phyloP scores from a whole-genome alignment of 2,888 invertebrate species.

The Oxystoma pomonae region DNA sequence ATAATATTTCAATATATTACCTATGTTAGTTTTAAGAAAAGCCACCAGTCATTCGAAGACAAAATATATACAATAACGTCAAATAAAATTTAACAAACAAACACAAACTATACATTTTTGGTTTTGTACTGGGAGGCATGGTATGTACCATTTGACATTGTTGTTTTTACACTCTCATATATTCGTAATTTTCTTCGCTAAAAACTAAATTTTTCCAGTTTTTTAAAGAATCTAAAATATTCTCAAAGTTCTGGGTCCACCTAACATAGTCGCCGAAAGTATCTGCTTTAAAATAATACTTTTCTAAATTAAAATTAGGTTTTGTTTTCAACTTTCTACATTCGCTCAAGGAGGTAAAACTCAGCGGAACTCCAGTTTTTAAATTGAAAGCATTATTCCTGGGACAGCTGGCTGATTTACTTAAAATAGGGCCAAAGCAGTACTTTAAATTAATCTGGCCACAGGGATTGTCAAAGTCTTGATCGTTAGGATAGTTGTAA shows the following conservation, averaged over 20 bases:
- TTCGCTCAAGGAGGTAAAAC: conserved; percentile 10
- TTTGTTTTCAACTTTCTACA: conserved; percentile 13
- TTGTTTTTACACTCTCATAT: not conserved
- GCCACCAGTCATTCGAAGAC: no score
- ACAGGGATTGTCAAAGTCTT: conserved; percentile 41
- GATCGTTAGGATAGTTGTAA: conserved; percentile 52
- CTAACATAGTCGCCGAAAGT: conserved; percentile 46
- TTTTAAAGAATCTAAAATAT: conserved; percentile 25
- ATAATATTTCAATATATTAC: no score
- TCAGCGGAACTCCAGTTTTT: conserved; percentile 33
- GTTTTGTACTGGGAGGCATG: no score
- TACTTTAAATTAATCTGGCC: conserved; percentile 45
- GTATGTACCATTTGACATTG: not conserved
- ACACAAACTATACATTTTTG: no score
- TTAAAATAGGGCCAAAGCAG: conserved; percentile 34
- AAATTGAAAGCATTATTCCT: conserved; percentile 48
- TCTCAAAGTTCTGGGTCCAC: conserved; percentile 41
- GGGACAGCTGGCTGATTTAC: conserved; percentile 46
- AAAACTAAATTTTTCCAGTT: conserved; percentile 26
- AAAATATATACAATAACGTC: no score
- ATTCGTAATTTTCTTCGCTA: conserved; percentile 18
- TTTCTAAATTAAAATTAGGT: conserved; percentile 27
- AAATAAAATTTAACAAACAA: no score
- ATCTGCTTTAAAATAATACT: conserved; percentile 49
- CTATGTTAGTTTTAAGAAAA: no score